Conservation (phyloP, 2,797 vertebrate species). For the Danio jaintianensis region DNA sequence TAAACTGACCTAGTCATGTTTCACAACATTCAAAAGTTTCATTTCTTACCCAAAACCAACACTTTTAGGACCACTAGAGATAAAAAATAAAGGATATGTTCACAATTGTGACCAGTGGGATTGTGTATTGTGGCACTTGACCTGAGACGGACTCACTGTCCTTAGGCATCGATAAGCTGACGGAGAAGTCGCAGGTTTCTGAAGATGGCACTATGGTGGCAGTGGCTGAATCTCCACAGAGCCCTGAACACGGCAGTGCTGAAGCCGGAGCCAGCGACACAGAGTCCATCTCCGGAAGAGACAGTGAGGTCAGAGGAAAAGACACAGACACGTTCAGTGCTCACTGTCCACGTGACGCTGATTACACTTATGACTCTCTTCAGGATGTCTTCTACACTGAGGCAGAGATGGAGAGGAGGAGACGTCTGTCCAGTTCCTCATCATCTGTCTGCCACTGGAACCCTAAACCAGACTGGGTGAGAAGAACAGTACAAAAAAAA, state of each 20-base stretch:
- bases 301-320: slow-evolving; percentile 75
- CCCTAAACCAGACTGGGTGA: slow-evolving; percentile 93
- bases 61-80: no score
- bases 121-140: background rate
- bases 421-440: slow-evolving; percentile 84
- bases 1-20: no score
- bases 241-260: slow-evolving; percentile 71
- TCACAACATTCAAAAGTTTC: no score
- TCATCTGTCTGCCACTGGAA: slow-evolving; percentile 85
- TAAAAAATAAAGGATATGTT: no score
- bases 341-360: background rate
- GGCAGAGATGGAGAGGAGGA: slow-evolving; percentile 83
- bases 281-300: slow-evolving; percentile 80
- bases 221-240: slow-evolving; percentile 71
- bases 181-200: slow-evolving; percentile 95
- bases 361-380: background rate
- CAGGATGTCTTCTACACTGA: slow-evolving; percentile 88
- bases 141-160: slow-evolving; percentile 30
- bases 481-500: slow-evolving; percentile 52
- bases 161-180: slow-evolving; percentile 94
- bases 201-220: slow-evolving; percentile 95
- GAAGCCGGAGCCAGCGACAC: slow-evolving; percentile 77
- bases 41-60: no score
- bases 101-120: no score
- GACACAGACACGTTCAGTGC: background rate